Base-by-base conservation (phyloP, 1,140 invertebrate species). In the Pristionchus pacificus region DNA sequence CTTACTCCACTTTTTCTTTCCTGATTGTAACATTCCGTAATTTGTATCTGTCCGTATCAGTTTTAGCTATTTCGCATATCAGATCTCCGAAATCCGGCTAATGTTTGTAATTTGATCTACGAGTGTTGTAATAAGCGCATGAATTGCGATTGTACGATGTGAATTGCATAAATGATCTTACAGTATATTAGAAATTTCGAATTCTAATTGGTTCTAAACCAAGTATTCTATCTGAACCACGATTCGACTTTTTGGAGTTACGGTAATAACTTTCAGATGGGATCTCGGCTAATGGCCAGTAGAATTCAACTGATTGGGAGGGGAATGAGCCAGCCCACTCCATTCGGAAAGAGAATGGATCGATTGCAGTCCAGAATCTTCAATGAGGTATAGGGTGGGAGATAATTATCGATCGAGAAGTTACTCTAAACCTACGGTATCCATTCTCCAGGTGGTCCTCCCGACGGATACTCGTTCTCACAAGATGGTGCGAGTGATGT, bases 311-410 rank as follows among this genome's bases (percentile, higher is more conserved):
- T 81, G 25, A 68, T 71, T 27, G 65, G 71, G 14, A 55, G 78
- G 27, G 76, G 76, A 60, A 65, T 83, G 55, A 61, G 59, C 25
- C 38, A 70, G 29, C 60, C 65, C n/a, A 78, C 81, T 10, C 64
- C 73, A 19, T 83, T 83, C 66, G 81, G 80, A 64, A 83, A 84
- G 68, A 69, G 81, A 62, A 83, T 83, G 76, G 77, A 74, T 58
- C 68, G 77, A 63, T 65, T 83, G 32, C 80, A 77, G 28, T 78
- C 80, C 55, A 60, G 78, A 61, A 84, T 83, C 31, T 83, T 84
- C 61, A 77, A 75, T 27, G 81, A 83, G 68, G 82, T 83, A 19
- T 63, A 3, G 19, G 29, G 65, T 70, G 75, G n/a, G 25, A 77
- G 25, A 76, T 30, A 28, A 70, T 15, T 19, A 77, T 30, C 66